Evolutionary conservation across 2,888 invertebrate species (phyloP).

Genomic region (Hyposoter didymator): DNA sequence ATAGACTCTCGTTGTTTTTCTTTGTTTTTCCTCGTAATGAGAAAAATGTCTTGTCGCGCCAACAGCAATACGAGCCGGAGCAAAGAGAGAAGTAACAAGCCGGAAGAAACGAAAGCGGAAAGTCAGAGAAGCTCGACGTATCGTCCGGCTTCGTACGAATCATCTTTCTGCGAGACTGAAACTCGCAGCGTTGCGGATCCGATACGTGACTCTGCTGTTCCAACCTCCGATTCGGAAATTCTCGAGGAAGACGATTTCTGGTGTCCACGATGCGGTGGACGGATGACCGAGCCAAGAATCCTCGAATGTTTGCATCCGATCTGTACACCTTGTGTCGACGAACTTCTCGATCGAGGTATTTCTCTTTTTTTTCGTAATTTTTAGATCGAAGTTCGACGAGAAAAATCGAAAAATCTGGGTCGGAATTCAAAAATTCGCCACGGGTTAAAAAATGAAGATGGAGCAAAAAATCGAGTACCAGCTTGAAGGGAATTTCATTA

Average conservation of each 20-base stretch:
- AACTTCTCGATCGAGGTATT: conserved; percentile 73
- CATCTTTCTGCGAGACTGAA: conserved; percentile 49
- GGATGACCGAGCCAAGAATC: conserved; percentile 80
- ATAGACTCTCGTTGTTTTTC: neutral
- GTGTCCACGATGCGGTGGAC: conserved; percentile 79
- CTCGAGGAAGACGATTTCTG: conserved; percentile 65
- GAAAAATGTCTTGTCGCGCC: conserved; percentile 24
- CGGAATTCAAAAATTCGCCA: neutral
- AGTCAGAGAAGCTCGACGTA: conserved; percentile 63
- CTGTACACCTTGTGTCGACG: conserved; percentile 78
- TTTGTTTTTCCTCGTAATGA: conserved; percentile 3
- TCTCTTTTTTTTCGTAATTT: neutral
- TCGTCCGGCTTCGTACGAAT: conserved; percentile 64
- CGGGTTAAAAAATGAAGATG: neutral
- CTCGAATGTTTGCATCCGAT: conserved; percentile 81
- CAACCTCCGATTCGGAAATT: conserved; percentile 35
- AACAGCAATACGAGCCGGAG: conserved; percentile 40
- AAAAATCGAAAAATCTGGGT: neutral
- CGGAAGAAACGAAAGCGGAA: conserved; percentile 38
- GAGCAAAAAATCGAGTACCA: neutral
- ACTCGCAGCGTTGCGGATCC: conserved; percentile 40
- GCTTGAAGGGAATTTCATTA: neutral
- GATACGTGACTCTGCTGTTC: conserved; percentile 43
- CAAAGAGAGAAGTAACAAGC: conserved; percentile 38
- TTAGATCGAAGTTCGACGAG: neutral